A percentile compares a stretch with the other conserved stretches of the same genome.
Evolutionary conservation across 2,888 invertebrate species (phyloP).

Genomic region (Dascillus cervinus): DNA sequence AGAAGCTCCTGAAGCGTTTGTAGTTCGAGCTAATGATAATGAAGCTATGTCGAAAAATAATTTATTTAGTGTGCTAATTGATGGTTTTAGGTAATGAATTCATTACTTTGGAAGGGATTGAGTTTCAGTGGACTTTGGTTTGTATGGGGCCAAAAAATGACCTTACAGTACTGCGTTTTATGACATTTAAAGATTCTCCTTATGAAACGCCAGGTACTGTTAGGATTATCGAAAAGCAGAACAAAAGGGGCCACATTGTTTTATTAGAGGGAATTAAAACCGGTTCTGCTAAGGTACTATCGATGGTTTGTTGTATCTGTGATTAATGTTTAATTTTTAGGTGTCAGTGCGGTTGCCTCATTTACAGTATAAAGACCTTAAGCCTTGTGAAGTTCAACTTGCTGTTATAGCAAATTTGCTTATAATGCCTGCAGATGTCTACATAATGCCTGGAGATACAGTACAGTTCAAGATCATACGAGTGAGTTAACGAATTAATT

Average conservation of each 20-base stretch:
- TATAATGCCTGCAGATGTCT: conserved; percentile 79
- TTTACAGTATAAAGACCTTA: conserved; percentile 52
- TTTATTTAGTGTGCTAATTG: no score
- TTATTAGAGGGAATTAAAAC: conserved; percentile 83
- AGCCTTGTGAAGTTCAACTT: conserved; percentile 59
- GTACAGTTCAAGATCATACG: conserved; percentile 65
- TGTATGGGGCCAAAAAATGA: conserved; percentile 44
- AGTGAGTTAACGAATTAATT: conserved; percentile 40
- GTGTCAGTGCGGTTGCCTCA: conserved; percentile 54
- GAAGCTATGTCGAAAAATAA: no score
- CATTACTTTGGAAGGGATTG: conserved; percentile 83
- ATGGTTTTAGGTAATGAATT: conserved; percentile 86
- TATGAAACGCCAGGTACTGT: conserved; percentile 79
- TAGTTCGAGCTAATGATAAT: conserved; percentile 82
- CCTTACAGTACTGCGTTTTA: conserved; percentile 49
- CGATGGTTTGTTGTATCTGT: conserved; percentile 14
- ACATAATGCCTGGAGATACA: conserved; percentile 71
- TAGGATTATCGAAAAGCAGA: conserved; percentile 65
- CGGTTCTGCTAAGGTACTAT: conserved; percentile 76
- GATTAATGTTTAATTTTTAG: conserved; percentile 32
- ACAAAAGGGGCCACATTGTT: conserved; percentile 72
- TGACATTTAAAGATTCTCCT: conserved; percentile 71
- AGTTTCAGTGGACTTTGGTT: conserved; percentile 72
- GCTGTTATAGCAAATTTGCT: conserved; percentile 93
- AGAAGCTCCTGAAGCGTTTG: conserved; percentile 94